Evolutionary conservation across 2,113 vertebrate species (phyloP).

Genomic region (Syrmaticus mikado): DNA sequence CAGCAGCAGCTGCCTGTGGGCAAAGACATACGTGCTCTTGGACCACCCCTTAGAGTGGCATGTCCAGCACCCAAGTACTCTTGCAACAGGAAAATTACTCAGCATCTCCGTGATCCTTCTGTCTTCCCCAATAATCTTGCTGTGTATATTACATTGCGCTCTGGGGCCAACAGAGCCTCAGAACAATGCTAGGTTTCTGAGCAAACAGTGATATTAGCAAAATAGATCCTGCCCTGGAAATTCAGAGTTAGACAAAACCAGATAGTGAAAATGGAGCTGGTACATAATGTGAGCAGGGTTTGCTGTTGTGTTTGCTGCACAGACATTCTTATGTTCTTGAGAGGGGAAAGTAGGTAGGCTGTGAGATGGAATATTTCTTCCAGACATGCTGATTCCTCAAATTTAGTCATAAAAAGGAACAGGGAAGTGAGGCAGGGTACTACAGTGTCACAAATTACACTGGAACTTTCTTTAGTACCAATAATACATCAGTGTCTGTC

Average conservation of each 20-base stretch:
- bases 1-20: background rate
- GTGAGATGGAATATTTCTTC: background rate
- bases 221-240: background rate
- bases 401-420: background rate
- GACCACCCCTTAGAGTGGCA: background rate
- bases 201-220: background rate
- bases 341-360: background rate
- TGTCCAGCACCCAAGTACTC: background rate
- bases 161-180: conserved; percentile 6
- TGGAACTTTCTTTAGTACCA: background rate
- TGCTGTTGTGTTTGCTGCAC: background rate
- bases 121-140: conserved; percentile 2
- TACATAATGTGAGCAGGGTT: background rate
- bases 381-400: background rate
- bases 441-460: background rate
- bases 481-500: background rate
- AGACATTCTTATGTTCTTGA: background rate
- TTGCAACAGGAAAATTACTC: conserved; percentile 19
- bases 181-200: background rate
- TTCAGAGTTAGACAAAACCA: background rate
- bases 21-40: background rate
- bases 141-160: conserved; percentile 1
- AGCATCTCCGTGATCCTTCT: background rate
- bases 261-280: background rate
- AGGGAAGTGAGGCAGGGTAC: background rate